These are phyloP conservation scores for Calidris pugnax DNA, from an alignment of 2,113 vertebrate species.

Conservation along the genomic window DNA sequence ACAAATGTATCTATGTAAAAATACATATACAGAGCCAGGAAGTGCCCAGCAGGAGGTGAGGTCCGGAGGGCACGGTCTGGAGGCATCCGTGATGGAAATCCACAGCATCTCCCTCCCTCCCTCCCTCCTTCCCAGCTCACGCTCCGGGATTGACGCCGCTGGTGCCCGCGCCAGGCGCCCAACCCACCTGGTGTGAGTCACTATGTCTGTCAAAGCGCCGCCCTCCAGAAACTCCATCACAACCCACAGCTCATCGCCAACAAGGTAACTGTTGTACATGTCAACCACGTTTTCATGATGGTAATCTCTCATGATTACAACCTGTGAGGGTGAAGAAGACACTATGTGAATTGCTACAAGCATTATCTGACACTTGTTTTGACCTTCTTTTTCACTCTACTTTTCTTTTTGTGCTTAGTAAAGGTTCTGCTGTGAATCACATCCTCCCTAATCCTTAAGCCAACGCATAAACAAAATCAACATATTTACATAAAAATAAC, in stretches of 20 bases:
- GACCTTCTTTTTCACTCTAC: background rate
- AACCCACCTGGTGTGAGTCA: constrained; percentile 94
- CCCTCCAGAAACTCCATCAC: constrained; percentile 99
- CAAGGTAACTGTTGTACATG: constrained; percentile 99
- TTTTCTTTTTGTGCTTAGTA: background rate
- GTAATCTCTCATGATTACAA: constrained; percentile 99
- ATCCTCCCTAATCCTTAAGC: background rate
- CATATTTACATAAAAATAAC: background rate
- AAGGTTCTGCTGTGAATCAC: background rate
- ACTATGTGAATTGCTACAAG: background rate
- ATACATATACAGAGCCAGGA: background rate
- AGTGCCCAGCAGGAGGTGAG: background rate
- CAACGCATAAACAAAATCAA: background rate
- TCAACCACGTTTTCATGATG: constrained; percentile 99
- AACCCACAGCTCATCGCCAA: constrained; percentile 95
- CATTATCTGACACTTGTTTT: background rate
- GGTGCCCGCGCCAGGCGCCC: background rate
- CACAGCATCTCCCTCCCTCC: accelerated
- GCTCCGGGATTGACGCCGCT: background rate
- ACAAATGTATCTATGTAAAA: background rate
- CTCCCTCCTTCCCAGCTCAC: background rate
- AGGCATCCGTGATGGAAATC: background rate
- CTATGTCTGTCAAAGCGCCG: constrained; percentile 95
- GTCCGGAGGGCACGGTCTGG: accelerated
- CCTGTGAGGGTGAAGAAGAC: constrained; percentile 72